Conservation (phyloP, 1,140 invertebrate species). For the Lasioglossum baleicum region DNA sequence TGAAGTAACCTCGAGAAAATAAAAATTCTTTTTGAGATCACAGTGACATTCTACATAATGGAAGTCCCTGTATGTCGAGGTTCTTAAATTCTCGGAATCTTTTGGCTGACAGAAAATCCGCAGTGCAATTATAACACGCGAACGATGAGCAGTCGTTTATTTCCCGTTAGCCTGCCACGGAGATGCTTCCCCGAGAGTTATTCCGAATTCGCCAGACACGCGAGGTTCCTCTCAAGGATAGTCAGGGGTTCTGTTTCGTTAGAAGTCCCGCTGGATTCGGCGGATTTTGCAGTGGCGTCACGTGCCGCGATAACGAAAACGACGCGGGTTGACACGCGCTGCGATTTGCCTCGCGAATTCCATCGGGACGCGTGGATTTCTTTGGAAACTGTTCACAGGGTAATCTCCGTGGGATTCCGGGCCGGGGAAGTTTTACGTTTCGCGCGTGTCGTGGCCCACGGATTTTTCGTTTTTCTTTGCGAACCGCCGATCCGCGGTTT, state of each 20-base stretch:
- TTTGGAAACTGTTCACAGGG: slow-evolving; percentile 7
- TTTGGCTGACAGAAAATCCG: no score
- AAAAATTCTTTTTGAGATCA: no score
- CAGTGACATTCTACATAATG: no score
- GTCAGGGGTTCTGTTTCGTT: not conserved
- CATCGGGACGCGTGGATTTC: slow-evolving; percentile 7
- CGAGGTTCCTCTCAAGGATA: not conserved
- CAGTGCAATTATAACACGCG: no score
- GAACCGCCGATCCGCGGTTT: not conserved
- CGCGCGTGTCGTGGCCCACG: not conserved
- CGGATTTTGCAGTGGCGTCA: not conserved
- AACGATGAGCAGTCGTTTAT: no score
- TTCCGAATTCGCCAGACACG: not conserved
- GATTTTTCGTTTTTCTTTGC: not conserved
- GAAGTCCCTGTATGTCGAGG: no score
- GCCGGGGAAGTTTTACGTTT: not conserved
- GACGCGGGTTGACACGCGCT: not conserved
- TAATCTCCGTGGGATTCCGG: slow-evolving; percentile 4
- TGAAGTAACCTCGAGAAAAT: no score
- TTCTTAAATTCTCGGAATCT: no score
- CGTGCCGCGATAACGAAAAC: slow-evolving; percentile 8
- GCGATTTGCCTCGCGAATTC: slow-evolving; percentile 10
- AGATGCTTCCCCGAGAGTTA: not conserved
- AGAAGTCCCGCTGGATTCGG: not conserved
- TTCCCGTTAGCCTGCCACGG: no score